Percentiles rank a stretch among this genome's conserved stretches.
Conservation (phyloP, 2,797 vertebrate genomes). For the Hydrophis major region DNA sequence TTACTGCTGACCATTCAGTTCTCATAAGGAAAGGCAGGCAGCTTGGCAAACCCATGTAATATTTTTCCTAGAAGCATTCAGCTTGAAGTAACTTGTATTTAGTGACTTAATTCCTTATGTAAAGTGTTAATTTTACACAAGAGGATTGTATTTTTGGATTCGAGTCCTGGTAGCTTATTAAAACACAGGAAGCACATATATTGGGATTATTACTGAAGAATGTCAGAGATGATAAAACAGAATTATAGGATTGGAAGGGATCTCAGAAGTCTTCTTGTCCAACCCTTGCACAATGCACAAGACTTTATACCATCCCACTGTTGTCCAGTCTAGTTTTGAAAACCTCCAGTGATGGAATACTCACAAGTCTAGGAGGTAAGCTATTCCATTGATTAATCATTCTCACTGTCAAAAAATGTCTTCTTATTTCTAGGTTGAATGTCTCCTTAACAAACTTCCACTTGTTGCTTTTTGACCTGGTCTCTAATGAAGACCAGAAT, state of each 20-base stretch:
- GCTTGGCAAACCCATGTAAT: not conserved
- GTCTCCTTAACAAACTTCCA: not conserved
- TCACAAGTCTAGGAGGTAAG: not conserved
- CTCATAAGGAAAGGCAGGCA: not conserved
- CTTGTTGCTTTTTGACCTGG: not conserved
- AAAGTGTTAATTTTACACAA: not conserved
- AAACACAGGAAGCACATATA: not conserved
- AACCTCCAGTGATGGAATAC: not conserved
- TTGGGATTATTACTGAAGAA: not conserved
- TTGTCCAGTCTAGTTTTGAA: not conserved
- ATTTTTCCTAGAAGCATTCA: not conserved
- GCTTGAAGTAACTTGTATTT: not conserved
- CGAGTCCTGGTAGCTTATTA: not conserved
- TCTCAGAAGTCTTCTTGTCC: not conserved
- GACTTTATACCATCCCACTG: not conserved
- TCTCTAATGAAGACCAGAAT: not conserved
- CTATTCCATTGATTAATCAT: not conserved
- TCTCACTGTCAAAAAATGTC: not conserved
- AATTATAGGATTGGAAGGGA: not conserved
- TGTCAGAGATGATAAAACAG: not conserved
- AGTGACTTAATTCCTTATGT: not conserved
- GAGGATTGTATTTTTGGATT: not conserved
- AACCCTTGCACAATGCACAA: not conserved
- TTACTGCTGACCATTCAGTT: slow-evolving; percentile 12
- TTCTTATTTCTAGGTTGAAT: not conserved